Evolutionary conservation across 2,113 vertebrate genomes (phyloP).

Genomic region (Lipophrys pholis): DNA sequence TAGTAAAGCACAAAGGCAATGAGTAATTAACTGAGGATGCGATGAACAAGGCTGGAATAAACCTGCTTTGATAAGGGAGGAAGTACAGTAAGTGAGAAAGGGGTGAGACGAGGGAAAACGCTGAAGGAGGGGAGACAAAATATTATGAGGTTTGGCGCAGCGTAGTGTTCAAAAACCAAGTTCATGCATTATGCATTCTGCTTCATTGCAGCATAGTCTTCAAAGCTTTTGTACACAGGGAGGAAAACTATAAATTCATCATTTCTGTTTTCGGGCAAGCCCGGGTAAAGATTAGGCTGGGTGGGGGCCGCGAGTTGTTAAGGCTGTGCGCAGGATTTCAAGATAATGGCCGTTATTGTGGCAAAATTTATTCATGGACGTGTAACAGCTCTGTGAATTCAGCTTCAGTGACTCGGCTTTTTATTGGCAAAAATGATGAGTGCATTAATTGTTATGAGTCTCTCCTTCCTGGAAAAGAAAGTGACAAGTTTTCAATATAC

Average conservation of each 20-base stretch:
- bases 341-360: slow-evolving; percentile 32
- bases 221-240: slow-evolving; percentile 54
- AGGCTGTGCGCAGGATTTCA: slow-evolving; percentile 36
- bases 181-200: slow-evolving; percentile 72
- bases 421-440: slow-evolving; percentile 6
- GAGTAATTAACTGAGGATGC: slow-evolving; percentile 34
- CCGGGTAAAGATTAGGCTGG: slow-evolving; percentile 32
- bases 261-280: slow-evolving; percentile 46
- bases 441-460: not conserved
- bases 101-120: slow-evolving; percentile 10
- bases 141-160: slow-evolving; percentile 52
- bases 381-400: slow-evolving; percentile 41
- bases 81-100: slow-evolving; percentile 14
- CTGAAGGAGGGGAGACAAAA: slow-evolving; percentile 38
- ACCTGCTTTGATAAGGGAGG: slow-evolving; percentile 11
- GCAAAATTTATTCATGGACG: slow-evolving; percentile 38
- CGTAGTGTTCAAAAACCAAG: slow-evolving; percentile 42
- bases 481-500: slow-evolving; percentile 19
- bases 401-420: slow-evolving; percentile 30
- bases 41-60: slow-evolving; percentile 8
- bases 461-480: slow-evolving; percentile 14
- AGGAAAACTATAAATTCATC: slow-evolving; percentile 58
- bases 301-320: slow-evolving; percentile 34
- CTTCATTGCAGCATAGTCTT: slow-evolving; percentile 65
- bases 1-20: slow-evolving; percentile 40